Conservation (phyloP, 2,113 vertebrate species). For the Ophthalmotilapia sp. region DNA sequence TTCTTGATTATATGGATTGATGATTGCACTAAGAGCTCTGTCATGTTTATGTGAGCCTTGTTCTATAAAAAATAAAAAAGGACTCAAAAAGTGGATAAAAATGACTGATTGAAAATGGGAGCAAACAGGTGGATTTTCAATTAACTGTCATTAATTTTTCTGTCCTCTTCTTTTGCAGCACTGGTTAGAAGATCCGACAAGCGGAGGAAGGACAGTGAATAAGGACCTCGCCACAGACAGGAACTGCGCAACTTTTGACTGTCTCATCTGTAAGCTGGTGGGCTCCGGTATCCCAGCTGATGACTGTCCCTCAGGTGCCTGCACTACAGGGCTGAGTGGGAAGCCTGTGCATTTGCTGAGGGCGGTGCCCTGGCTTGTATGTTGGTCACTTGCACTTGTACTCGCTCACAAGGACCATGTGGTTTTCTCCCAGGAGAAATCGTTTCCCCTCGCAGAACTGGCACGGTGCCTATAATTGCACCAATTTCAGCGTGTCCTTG, state of each 20-base stretch:
- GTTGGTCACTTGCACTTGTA: constrained; percentile 55
- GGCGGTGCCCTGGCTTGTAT: constrained; percentile 55
- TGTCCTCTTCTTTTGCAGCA: constrained; percentile 55
- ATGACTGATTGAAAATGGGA: constrained; percentile 39
- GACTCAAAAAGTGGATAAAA: constrained; percentile 58
- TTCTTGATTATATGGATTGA: constrained; percentile 46
- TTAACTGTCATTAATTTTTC: constrained; percentile 56
- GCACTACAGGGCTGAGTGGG: constrained; percentile 56
- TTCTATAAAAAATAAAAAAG: constrained; percentile 28
- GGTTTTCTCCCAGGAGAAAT: constrained; percentile 68
- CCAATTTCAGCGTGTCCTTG: constrained; percentile 68
- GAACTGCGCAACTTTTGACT: not conserved
- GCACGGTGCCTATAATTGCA: constrained; percentile 70
- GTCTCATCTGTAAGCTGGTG: constrained; percentile 11
- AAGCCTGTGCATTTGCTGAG: constrained; percentile 41
- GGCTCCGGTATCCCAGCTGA: constrained; percentile 51
- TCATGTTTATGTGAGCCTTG: constrained; percentile 55
- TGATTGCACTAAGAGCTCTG: constrained; percentile 33
- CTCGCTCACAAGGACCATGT: constrained; percentile 71
- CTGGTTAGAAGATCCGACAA: constrained; percentile 59
- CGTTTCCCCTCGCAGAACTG: constrained; percentile 69
- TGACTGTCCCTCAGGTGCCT: constrained; percentile 56
- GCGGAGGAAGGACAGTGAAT: constrained; percentile 43
- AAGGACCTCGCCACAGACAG: constrained; percentile 39
- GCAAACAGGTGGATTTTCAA: constrained; percentile 33